A percentile compares a stretch with the other conserved stretches of the same genome.
phyloP scores from a whole-genome alignment of 2,797 vertebrate genomes.

The Intellagama lesueurii region DNA sequence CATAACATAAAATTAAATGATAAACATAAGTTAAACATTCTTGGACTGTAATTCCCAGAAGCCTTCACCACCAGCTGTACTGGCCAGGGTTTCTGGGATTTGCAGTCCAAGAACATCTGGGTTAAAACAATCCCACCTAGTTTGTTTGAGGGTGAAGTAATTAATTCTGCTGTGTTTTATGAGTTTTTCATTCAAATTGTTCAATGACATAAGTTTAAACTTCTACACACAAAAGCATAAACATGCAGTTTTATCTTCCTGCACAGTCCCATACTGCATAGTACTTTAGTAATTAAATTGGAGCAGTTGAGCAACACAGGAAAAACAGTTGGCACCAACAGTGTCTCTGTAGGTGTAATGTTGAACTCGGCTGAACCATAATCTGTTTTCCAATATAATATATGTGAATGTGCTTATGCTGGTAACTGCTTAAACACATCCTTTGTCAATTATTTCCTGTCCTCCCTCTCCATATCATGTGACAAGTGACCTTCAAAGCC shows the following conservation, averaged over 20 bases:
- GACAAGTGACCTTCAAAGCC: constrained; percentile 21
- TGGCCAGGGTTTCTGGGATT: too few relatives aligned
- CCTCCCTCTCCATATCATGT: not conserved
- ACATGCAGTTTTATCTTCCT: constrained; percentile 2
- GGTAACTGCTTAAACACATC: constrained; percentile 33
- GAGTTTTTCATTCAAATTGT: not conserved
- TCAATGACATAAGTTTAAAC: not conserved
- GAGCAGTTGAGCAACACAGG: constrained; percentile 37
- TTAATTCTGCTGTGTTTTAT: not conserved
- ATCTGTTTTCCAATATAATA: constrained; percentile 38
- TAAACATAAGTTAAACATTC: too few relatives aligned
- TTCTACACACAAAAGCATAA: not conserved
- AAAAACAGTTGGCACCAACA: constrained; percentile 18
- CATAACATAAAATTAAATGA: too few relatives aligned
- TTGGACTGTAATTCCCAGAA: too few relatives aligned
- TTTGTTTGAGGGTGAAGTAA: too few relatives aligned
- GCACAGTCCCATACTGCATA: not conserved
- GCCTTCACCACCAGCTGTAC: too few relatives aligned
- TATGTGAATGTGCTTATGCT: constrained; percentile 13
- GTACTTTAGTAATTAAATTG: constrained; percentile 3
- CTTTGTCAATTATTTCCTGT: constrained; percentile 31
- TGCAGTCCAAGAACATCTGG: too few relatives aligned
- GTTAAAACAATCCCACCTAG: too few relatives aligned
- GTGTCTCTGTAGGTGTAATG: constrained; percentile 29
- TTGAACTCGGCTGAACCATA: constrained; percentile 40